Evolutionary conservation across 2,888 invertebrate species (phyloP), one percentile per base, ranked within the genome.

Genomic region (Chaetogeoica ovagalla): DNA sequence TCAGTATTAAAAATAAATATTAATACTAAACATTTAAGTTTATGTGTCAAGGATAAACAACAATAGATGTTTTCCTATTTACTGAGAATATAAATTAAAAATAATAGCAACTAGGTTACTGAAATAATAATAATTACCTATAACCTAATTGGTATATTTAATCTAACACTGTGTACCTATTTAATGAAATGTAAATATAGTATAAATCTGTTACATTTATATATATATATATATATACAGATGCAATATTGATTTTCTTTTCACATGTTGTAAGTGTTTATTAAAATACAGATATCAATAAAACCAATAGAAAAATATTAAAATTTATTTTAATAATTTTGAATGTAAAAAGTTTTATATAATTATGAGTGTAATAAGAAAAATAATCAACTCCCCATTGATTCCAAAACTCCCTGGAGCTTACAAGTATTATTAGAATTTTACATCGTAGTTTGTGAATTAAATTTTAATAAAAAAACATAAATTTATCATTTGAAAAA

Each of bases 361-460:
- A 39, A 71, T 39, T 65, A 74, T 75, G 65, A 65, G 55, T 75
- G 68, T 66, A 39, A 57, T 68, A 69, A 68, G 68, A 60, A 76
- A 68, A 69, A 60, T 69, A 76, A 76, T 69, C 1, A 69, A 76
- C 68, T 76, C 68, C 60, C 60, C 68, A 48, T 60, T 76, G 76
- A 60, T 76, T 76, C 60, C 76, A 76, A 76, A 76, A 69, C 68
- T 76, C 1, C 68, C 60, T 19, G 65, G 65, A 66, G 74, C 65
- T 69, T 76, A 76, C 60, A 76, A 76, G 76, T 76, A 60, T 69
- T n/a, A 76, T 48, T 69, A 2, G 57, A 76, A 1, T 48, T 75
- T 76, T 76, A 76, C 66, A 75, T 23, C 30, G 23, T 57, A 66
- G 0, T 66, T 75, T 65, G 59, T n/a, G 17, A 68, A n/a, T 68